Base-by-base conservation (phyloP, 2,113 vertebrate species). In the Pterocles orientalis region DNA sequence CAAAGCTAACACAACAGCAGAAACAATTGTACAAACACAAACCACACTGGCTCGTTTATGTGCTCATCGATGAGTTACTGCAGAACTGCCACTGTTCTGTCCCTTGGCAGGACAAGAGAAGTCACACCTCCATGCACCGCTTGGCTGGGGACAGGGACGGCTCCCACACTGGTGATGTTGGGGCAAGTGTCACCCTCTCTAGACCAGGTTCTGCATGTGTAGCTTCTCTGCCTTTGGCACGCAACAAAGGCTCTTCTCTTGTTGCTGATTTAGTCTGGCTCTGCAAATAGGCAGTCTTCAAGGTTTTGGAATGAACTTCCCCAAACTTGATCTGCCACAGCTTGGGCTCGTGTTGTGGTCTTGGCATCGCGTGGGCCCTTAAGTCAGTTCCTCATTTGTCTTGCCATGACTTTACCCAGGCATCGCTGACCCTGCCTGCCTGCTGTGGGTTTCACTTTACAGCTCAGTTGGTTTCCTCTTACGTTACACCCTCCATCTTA, bases 61-160 rank as follows among this genome's bases (percentile, higher is more conserved):
- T 1, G 1, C 9, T 79, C 0, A 0, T 39, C 29, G 75, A 51
- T 41, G 62, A 43, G 15, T 77, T 82, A 9, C 36, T 65, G 64
- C 36, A 70, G 36, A 87, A 18, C 47, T 70, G 31, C 24, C 28
- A 20, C 25, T 25, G 81, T 39, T 36, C n/a, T 84, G 47, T 54
- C 36, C 25, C 2, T 0, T 77, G 47, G n/a, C 51, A 70, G 68
- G n/a, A 28, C 25, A 9, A 29, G 19, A 83, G 58, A 65, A 36
- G 47, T 54, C 15, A 0, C 10, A 7, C 21, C 19, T 61, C 31
- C 18, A 2, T 33, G 31, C 10, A 7, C 10, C 1, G 7, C 36
- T 12, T 54, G 23, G 33, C 39, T 72, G 43, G 53, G 65, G 24
- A 24, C 3, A 6, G 45, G 33, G 48, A 64, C 31, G 7, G 14